Conservation (phyloP, 2,113 vertebrate genomes). For the Peromyscus polionotus region DNA sequence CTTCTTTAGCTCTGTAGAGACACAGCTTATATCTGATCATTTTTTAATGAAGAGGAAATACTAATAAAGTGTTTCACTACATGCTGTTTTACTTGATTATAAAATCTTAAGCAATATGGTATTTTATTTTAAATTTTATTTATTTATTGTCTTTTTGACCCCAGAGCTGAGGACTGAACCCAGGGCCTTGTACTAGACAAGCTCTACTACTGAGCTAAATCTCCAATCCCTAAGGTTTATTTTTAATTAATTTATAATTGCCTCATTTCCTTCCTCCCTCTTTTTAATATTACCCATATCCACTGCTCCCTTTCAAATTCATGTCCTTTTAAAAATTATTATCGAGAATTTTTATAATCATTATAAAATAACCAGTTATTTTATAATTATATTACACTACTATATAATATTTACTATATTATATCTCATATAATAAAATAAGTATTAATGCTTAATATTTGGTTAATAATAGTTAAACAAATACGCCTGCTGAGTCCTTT, state of each 20-base stretch:
- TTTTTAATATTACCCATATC: neutral
- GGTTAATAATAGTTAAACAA: no score
- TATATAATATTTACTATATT: no score
- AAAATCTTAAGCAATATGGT: neutral
- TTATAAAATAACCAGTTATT: no score
- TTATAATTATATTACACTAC: no score
- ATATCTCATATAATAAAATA: no score
- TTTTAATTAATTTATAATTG: neutral
- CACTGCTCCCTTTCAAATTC: neutral
- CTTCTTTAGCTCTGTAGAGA: neutral
- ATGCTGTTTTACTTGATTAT: neutral
- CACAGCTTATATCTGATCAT: neutral
- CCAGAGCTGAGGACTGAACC: no score
- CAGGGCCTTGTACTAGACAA: no score
- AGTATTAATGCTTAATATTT: no score
- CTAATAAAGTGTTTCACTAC: neutral
- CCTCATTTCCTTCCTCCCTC: neutral
- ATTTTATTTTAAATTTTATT: neutral
- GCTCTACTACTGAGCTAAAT: no score
- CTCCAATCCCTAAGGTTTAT: neutral
- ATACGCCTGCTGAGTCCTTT: no score
- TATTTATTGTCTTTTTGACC: neutral
- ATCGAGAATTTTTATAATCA: neutral
- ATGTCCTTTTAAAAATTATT: neutral
- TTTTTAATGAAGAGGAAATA: constrained; percentile 50